phyloP scores from a whole-genome alignment of 1,140 invertebrate species.

The Drosophila seguyi region DNA sequence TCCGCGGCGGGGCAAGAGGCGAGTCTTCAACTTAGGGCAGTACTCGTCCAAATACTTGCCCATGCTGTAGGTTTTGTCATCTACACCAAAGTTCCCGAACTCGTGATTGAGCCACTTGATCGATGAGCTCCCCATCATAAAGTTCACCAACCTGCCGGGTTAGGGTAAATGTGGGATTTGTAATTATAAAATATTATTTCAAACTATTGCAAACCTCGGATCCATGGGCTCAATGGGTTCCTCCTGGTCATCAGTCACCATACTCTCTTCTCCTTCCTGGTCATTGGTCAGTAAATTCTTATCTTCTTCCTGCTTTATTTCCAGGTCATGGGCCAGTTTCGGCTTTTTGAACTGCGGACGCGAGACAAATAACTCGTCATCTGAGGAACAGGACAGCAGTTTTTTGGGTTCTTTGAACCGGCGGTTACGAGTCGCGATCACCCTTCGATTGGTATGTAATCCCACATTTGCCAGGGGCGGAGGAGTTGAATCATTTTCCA shows the following conservation, averaged over 20 bases:
- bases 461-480: conserved; percentile 48
- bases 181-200: neutral
- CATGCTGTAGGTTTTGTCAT: conserved; percentile 42
- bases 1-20: conserved; percentile 33
- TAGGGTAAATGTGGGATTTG: neutral
- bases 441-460: conserved; percentile 16
- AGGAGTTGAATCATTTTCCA: conserved; percentile 27
- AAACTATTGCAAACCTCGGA: neutral
- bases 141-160: conserved; percentile 23
- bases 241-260: neutral
- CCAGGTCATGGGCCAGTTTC: neutral
- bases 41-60: conserved; percentile 24
- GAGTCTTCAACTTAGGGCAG: conserved; percentile 19
- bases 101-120: conserved; percentile 65
- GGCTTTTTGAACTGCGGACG: conserved; percentile 37
- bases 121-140: conserved; percentile 21
- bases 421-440: conserved; percentile 30
- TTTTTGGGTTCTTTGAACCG: conserved; percentile 21
- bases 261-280: neutral
- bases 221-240: neutral
- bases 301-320: neutral
- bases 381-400: neutral
- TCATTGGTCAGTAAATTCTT: neutral
- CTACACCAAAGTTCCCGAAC: conserved; percentile 54
- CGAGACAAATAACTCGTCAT: conserved; percentile 61